Evolutionary conservation across 2,888 invertebrate genomes (phyloP).

Genomic region (Athrips mouffetella): DNA sequence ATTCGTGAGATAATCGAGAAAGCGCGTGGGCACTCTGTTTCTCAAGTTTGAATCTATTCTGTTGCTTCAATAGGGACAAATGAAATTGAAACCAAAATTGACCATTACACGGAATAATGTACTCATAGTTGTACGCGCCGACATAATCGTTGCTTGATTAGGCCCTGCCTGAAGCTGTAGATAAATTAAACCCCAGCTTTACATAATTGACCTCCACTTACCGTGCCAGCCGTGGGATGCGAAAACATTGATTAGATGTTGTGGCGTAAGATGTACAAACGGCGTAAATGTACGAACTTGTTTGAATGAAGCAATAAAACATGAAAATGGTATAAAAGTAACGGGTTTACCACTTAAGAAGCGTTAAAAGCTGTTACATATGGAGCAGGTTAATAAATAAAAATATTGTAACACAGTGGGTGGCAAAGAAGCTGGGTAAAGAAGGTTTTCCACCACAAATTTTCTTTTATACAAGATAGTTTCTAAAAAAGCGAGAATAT

Average conservation of each 20-base stretch:
- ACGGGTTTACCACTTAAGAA: neutral
- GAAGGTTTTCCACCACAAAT: too few species aligned
- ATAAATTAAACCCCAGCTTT: conserved; percentile 5
- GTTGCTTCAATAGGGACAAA: conserved; percentile 51
- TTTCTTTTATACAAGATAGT: too few species aligned
- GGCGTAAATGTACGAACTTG: conserved; percentile 10
- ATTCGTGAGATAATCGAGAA: conserved; percentile 48
- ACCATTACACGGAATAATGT: too few species aligned
- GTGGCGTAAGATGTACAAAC: neutral
- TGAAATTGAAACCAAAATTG: conserved; percentile 37
- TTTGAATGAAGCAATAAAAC: conserved; percentile 13
- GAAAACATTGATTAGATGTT: conserved; percentile 8
- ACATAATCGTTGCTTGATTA: conserved; percentile 1
- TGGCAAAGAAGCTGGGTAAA: too few species aligned
- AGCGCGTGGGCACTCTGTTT: conserved; percentile 47
- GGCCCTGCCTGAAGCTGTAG: conserved; percentile 4
- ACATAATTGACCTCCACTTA: conserved; percentile 11
- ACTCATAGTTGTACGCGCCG: neutral
- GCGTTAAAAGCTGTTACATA: neutral
- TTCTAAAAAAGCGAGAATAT: too few species aligned
- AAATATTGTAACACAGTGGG: too few species aligned
- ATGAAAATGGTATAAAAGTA: neutral
- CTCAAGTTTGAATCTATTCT: conserved; percentile 30
- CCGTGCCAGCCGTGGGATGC: conserved; percentile 11
- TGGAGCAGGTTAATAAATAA: neutral